Evolutionary conservation across 2,888 invertebrate species (phyloP).

Genomic region (Noctua comes): DNA sequence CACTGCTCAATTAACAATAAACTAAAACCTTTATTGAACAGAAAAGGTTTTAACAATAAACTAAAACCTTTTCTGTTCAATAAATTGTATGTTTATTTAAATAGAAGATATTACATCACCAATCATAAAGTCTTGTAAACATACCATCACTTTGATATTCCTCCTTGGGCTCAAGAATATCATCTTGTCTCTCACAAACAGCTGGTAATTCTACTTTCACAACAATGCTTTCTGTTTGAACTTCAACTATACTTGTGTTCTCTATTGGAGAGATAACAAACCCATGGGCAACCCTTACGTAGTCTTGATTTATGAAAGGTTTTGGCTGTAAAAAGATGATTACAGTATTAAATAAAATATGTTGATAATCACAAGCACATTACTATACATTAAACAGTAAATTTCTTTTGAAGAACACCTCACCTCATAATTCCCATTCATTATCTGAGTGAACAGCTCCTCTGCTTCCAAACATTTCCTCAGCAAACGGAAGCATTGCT

Average conservation of each 20-base stretch:
- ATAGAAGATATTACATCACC: no score
- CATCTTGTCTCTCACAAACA: no score
- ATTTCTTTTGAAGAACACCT: not conserved
- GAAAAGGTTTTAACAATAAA: no score
- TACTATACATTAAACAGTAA: not conserved
- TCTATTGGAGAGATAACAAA: no score
- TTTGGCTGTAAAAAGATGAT: slow-evolving; percentile 5
- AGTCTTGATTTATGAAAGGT: not conserved
- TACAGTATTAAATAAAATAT: not conserved
- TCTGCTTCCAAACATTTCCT: not conserved
- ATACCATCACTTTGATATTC: not conserved
- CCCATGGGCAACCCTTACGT: not conserved
- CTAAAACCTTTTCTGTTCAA: no score
- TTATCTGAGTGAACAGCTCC: not conserved
- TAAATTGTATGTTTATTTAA: no score
- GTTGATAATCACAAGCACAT: not conserved
- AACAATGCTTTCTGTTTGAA: not conserved
- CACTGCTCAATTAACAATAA: no score
- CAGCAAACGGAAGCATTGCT: not conserved
- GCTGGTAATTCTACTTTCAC: slow-evolving; percentile 2
- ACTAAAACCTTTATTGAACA: no score
- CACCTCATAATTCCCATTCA: not conserved
- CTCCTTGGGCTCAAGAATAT: not conserved
- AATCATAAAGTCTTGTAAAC: not conserved
- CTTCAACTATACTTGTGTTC: not conserved